Evolutionary conservation across 2,888 invertebrate genomes (phyloP), one percentile per base, ranked within the genome.

Genomic region (Hirudinaria manillensis): DNA sequence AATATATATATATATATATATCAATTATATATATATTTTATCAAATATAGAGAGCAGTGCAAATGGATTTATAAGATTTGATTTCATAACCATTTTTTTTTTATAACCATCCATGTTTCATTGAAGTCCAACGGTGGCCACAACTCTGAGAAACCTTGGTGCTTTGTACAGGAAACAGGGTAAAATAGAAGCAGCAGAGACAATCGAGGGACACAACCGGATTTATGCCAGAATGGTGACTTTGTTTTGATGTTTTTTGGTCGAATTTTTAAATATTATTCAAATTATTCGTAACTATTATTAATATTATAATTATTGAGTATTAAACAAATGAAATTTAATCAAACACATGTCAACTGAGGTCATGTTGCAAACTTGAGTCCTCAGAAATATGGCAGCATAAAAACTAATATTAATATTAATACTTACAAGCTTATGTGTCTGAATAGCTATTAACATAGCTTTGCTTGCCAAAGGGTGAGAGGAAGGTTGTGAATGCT

Each of bases 151-250:
- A 88, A 99, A 99, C 88, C 89, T 99, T 77, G 97, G 98, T 78
- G 97, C 98, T 29, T 89, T 99, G 70, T 99, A 99, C 87, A 90
- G 99, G 82, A 90, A 97, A 79, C 98, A 99, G 88, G 97, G 98
- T 81, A 99, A 98, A 88, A 97, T 95, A 87, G 97, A 98, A 86
- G 99, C 99, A 10, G 99, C 99, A 0, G 98, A 99, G 86, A 98
- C 97, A 0, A 89, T 99, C 36, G 99, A 99, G 78, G 98, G 98
- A 88, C 97, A 97, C 87, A 97, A 96, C 61, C 88, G 97, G 81
- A 90, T 73, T 13, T 36, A 73, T n/a, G 73, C 56, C 45, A 65
- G 32, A 19, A 72, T 56, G 45, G 70, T 72, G 13, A 29, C 27
- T 38, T 74, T 24, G 29, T 29, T 24, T 36, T n/a, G n/a, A n/a